Percentiles rank a stretch among this genome's conserved stretches.
Conservation (phyloP, 2,888 invertebrate genomes). For the Phalera bucephala region DNA sequence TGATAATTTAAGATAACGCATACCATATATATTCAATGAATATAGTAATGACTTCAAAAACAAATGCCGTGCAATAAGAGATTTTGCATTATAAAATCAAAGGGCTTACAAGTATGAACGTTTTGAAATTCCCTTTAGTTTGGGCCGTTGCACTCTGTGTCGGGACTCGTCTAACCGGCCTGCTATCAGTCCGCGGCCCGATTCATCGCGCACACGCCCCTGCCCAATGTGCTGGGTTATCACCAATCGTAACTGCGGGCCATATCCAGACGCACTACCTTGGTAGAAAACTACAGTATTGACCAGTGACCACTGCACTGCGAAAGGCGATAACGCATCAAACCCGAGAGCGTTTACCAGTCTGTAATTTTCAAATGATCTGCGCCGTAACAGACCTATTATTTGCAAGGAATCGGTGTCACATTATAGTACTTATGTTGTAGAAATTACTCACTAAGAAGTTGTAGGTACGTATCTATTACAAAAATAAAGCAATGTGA, state of each 20-base stretch:
- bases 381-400: not conserved
- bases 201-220: conserved; percentile 72
- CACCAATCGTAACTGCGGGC: conserved; percentile 69
- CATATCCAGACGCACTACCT: conserved; percentile 50
- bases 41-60: too few species aligned
- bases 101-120: conserved; percentile 69
- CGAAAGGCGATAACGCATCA: conserved; percentile 4
- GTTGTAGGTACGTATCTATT: too few species aligned
- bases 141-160: conserved; percentile 79
- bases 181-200: conserved; percentile 75
- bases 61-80: conserved; percentile 9
- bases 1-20: conserved; percentile 1
- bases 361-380: not conserved
- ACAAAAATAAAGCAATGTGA: too few species aligned
- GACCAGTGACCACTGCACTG: conserved; percentile 7
- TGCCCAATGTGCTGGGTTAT: conserved; percentile 64
- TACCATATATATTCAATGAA: not conserved
- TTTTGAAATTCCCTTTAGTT: conserved; percentile 79
- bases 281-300: conserved; percentile 28
- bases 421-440: not conserved
- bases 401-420: not conserved
- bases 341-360: not conserved
- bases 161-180: conserved; percentile 81
- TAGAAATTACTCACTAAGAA: not conserved
- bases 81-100: conserved; percentile 51